Evolutionary conservation across 2,888 invertebrate genomes (phyloP), one percentile per base, ranked within the genome.

Genomic region (Lottia gigantea): DNA sequence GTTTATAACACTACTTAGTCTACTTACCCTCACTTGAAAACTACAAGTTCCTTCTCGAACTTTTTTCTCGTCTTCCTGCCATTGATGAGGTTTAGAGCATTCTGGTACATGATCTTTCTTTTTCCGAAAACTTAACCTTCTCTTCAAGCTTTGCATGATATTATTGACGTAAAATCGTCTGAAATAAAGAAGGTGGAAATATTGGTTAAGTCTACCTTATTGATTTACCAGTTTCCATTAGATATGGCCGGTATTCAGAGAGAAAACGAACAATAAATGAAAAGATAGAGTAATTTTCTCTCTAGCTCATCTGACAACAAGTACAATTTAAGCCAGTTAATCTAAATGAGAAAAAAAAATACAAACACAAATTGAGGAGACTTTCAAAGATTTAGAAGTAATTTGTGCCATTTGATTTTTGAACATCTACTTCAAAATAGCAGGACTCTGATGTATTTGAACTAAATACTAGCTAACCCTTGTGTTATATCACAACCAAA

Each of bases 51-150:
- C 97, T 70, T 95, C 94, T 64, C 98, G 92, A 40, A 99, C 99
- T 67, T 97, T 95, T 70, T 94, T 93, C 89, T 99, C 99, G 90
- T 99, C 99, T 61, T 97, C 95, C 89, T 97, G 96, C 98, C 98
- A 98, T 88, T 96, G 96, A 89, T 97, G 97, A 46, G 97, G 97
- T 88, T 97, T 96, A 74, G 95, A 95, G 76, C 95, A 95, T 90
- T 97, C 97, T 19, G 87, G 86, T 8, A 86, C 85, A 68, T 82
- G 82, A 68, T 86, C 88, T 76, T 90, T 90, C 92, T 96, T 97
- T 90, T 96, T 94, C 70, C 98, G 94, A 91, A 91, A 87, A 77
- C 90, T 90, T 25, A 90, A 83, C 78, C 85, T 84, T 63, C 86
- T 78, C 73, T 86, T 86, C 55, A 88, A 78, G 72, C 83, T 82